Evolutionary conservation across 2,113 vertebrate species (phyloP).

Genomic region (Cardinalis cardinalis): DNA sequence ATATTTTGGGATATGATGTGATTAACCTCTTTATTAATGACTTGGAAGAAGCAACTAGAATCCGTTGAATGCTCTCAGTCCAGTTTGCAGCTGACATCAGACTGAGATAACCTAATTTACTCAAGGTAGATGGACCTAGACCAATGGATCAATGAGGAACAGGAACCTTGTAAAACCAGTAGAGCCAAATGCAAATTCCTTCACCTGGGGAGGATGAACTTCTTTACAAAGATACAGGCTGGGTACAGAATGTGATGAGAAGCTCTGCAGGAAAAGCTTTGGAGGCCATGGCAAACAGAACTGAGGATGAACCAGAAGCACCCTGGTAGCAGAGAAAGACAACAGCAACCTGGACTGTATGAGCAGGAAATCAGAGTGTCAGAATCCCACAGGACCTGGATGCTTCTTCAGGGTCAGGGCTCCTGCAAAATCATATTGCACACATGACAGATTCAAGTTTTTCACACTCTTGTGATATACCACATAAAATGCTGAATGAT

Average conservation of each 20-base stretch:
- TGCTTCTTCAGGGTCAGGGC: neutral
- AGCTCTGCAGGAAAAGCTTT: neutral
- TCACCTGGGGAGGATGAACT: neutral
- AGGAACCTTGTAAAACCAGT: neutral
- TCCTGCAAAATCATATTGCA: neutral
- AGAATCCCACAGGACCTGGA: neutral
- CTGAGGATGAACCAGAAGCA: neutral
- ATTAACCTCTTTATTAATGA: neutral
- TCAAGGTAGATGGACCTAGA: neutral
- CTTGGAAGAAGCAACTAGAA: neutral
- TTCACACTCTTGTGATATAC: neutral
- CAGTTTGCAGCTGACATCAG: neutral
- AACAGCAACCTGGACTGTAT: neutral
- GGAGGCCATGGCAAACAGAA: neutral
- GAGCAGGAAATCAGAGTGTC: neutral
- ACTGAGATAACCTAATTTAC: neutral
- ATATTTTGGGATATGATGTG: neutral
- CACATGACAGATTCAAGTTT: neutral
- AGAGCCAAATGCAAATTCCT: neutral
- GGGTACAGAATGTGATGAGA: rapidly evolving
- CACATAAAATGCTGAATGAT: neutral
- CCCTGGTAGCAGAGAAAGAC: neutral
- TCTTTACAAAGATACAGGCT: neutral
- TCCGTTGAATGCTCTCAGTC: neutral
- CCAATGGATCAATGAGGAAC: neutral